These are phyloP conservation scores for Diarsia mendica DNA, from an alignment of 2,888 invertebrate genomes.

Conservation along the genomic window DNA sequence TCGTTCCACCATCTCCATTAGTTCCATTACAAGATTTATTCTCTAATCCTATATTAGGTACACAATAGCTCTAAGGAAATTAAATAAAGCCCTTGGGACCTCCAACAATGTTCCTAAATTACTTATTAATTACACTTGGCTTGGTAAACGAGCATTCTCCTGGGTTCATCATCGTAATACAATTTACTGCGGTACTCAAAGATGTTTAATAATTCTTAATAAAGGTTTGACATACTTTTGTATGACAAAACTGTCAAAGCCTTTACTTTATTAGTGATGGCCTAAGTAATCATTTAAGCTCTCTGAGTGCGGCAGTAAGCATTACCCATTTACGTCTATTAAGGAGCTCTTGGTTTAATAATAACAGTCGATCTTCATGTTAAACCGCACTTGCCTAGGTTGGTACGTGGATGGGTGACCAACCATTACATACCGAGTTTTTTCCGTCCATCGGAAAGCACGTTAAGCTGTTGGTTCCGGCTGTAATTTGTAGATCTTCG, in stretches of 20 bases:
- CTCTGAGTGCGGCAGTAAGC: no score
- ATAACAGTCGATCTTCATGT: background rate
- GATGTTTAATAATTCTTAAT: no score
- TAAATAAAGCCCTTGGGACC: background rate
- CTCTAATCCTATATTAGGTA: background rate
- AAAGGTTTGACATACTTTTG: no score
- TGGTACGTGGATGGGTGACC: background rate
- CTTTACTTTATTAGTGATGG: no score
- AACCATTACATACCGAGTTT: background rate
- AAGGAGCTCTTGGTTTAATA: background rate
- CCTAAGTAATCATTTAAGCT: no score
- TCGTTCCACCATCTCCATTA: background rate
- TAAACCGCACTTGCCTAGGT: background rate
- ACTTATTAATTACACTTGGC: conserved; percentile 12
- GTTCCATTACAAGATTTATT: background rate
- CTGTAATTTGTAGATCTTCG: background rate
- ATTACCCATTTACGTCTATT: background rate
- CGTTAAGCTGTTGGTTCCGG: no score
- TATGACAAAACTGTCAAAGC: no score
- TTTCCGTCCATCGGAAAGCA: background rate
- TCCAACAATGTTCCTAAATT: background rate
- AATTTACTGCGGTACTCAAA: background rate
- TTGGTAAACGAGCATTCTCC: conserved; percentile 11
- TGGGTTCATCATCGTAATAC: background rate
- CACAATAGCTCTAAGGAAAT: conserved; percentile 11